phyloP scores from a whole-genome alignment of 92 coral and sea anemone genomes.

The Phenganax subtilis region DNA sequence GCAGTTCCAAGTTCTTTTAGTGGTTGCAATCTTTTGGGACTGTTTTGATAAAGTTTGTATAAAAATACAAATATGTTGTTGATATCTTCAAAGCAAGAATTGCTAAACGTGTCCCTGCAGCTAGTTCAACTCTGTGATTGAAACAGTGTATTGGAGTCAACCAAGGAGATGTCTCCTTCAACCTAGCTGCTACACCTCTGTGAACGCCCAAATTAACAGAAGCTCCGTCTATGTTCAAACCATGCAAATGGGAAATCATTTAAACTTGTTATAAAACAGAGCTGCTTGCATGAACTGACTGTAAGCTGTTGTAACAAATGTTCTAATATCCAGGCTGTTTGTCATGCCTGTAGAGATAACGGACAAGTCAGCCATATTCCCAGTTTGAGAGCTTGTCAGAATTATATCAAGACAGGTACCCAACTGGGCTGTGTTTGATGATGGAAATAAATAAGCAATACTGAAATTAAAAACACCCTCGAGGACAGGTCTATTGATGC shows the following conservation, averaged over 20 bases:
- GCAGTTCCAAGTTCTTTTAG: no score
- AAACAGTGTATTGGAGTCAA: no score
- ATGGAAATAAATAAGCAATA: slow-evolving; percentile 41
- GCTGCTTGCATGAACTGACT: no score
- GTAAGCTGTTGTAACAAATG: slow-evolving; percentile 1
- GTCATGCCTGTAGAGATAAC: background rate
- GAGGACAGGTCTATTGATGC: slow-evolving; percentile 15
- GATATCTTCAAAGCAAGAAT: no score
- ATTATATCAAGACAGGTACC: background rate
- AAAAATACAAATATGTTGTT: no score
- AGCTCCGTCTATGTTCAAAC: background rate
- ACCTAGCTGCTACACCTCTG: slow-evolving; percentile 11
- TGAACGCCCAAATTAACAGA: slow-evolving; percentile 6
- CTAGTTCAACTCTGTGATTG: no score
- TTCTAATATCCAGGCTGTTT: background rate
- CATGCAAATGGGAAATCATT: slow-evolving; percentile 26
- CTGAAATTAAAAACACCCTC: slow-evolving; percentile 1
- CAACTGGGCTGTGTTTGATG: background rate
- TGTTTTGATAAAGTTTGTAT: no score
- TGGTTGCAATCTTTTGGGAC: no score
- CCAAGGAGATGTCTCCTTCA: background rate
- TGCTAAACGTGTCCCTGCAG: no score
- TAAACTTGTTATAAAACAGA: no score
- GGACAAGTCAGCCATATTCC: slow-evolving; percentile 39
- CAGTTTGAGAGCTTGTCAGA: slow-evolving; percentile 26